A percentile compares a stretch with the other conserved stretches of the same genome.
phyloP scores from a whole-genome alignment of 2,113 vertebrate genomes.

The Hiodon alosoides region DNA sequence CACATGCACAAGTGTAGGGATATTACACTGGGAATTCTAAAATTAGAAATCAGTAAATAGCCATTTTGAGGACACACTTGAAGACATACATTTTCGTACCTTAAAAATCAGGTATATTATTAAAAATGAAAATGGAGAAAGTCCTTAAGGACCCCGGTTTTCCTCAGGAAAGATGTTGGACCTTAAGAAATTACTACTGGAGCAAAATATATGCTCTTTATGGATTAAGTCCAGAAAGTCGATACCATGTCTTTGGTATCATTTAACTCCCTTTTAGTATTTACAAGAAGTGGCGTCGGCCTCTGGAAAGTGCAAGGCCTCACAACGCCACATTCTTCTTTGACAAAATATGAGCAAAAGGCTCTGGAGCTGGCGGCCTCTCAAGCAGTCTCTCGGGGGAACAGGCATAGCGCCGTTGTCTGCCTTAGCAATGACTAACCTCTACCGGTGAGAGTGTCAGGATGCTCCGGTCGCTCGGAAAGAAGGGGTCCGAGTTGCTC shows the following conservation, averaged over 20 bases:
- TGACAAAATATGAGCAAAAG: neutral
- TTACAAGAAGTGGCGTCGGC: neutral
- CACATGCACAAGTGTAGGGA: slow-evolving; percentile 8
- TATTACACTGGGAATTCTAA: too few relatives aligned
- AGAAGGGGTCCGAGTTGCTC: slow-evolving; percentile 83
- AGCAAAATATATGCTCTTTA: slow-evolving; percentile 10
- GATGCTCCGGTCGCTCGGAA: slow-evolving; percentile 90
- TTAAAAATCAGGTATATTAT: slow-evolving; percentile 35
- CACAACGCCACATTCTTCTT: neutral
- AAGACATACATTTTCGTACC: slow-evolving; percentile 24
- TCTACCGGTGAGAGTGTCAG: slow-evolving; percentile 92
- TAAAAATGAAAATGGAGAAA: slow-evolving; percentile 55
- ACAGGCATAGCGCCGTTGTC: neutral
- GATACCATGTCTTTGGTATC: slow-evolving; percentile 54
- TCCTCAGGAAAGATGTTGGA: slow-evolving; percentile 34
- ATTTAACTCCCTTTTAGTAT: neutral
- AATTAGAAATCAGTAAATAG: too few relatives aligned
- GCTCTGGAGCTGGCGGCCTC: neutral
- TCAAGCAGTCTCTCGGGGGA: neutral
- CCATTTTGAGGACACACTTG: too few relatives aligned
- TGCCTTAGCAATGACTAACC: slow-evolving; percentile 73
- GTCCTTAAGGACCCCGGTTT: slow-evolving; percentile 29
- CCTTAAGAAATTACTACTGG: slow-evolving; percentile 27
- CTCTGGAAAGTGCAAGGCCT: neutral
- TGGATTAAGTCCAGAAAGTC: slow-evolving; percentile 27